Evolutionary conservation across 2,888 invertebrate genomes (phyloP).

Genomic region (Zaprionus obscuricornis): DNA sequence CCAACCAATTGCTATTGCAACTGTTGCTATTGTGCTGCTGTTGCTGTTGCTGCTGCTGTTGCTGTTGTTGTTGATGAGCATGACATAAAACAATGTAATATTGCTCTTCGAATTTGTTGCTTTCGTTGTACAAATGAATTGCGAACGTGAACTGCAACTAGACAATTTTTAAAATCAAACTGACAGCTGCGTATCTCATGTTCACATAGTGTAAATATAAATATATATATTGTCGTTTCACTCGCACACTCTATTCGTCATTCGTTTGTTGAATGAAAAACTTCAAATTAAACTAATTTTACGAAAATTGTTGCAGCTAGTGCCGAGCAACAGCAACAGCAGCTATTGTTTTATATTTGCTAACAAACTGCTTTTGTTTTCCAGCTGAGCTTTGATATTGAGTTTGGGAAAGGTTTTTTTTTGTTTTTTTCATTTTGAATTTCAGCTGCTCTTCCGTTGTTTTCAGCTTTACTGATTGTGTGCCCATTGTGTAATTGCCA

Average conservation of each 20-base stretch:
- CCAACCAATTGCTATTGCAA: conserved; percentile 31
- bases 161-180: conserved; percentile 57
- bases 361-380: conserved; percentile 58
- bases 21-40: conserved; percentile 28
- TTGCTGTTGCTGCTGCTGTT: conserved; percentile 11
- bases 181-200: conserved; percentile 37
- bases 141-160: conserved; percentile 4
- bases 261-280: conserved; percentile 22
- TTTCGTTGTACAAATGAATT: conserved; percentile 57
- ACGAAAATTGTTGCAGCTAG: conserved; percentile 51
- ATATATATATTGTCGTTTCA: conserved; percentile 5
- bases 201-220: background rate
- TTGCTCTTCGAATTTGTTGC: conserved; percentile 58
- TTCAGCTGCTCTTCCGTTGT: conserved; percentile 5
- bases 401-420: conserved; percentile 1
- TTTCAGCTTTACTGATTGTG: conserved; percentile 37
- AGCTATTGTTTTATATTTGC: conserved; percentile 60
- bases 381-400: conserved; percentile 9
- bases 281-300: conserved; percentile 80
- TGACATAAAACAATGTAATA: conserved; percentile 72
- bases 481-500: conserved; percentile 46
- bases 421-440: conserved; percentile 1
- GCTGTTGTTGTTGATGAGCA: conserved; percentile 67
- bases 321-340: no score
- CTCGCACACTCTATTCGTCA: no score